phyloP scores from a whole-genome alignment of 2,797 vertebrate species.

The Anguilla marmorata region DNA sequence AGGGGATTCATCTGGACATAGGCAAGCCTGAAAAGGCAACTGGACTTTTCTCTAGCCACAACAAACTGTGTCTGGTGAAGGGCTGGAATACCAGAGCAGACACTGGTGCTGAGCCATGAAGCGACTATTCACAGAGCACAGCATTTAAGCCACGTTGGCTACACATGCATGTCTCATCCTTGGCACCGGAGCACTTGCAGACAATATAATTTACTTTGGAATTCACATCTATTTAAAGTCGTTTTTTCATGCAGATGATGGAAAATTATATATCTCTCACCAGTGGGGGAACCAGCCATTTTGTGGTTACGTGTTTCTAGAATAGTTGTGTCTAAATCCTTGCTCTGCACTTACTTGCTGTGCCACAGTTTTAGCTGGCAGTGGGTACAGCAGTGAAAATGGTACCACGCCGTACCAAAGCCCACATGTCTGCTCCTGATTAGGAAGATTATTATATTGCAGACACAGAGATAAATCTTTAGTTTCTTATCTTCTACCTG shows the following conservation, averaged over 20 bases:
- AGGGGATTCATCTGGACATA: neutral
- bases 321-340: neutral
- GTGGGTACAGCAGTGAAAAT: neutral
- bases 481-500: neutral
- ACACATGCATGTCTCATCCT: neutral
- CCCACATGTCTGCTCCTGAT: neutral
- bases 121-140: neutral
- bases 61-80: neutral
- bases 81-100: neutral
- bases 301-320: neutral
- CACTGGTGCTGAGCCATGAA: neutral
- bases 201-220: neutral
- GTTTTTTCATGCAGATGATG: neutral
- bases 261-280: constrained; percentile 7
- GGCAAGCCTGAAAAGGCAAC: neutral
- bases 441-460: neutral
- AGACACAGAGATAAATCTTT: neutral
- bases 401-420: neutral
- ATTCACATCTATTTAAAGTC: constrained; percentile 2
- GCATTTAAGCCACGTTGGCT: neutral
- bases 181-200: neutral
- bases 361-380: neutral
- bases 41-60: neutral
- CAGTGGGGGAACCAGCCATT: neutral
- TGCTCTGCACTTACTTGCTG: neutral